Conservation (phyloP, 2,888 invertebrate species). For the Mythimna ferrago region DNA sequence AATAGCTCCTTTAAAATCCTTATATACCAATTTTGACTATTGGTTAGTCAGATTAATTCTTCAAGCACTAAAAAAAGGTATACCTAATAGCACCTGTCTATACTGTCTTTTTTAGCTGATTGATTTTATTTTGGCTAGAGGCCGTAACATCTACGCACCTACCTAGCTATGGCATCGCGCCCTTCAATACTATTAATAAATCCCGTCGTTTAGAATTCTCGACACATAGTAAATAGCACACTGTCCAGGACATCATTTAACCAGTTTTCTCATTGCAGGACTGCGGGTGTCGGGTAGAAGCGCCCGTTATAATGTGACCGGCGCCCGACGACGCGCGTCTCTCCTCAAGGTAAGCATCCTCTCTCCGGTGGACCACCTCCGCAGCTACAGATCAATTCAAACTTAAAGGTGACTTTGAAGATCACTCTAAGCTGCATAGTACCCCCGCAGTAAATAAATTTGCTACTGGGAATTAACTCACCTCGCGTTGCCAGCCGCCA, state of each 20-base stretch:
- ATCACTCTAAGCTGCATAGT: not conserved
- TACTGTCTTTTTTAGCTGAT: not conserved
- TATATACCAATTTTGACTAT: not conserved
- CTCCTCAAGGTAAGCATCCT: constrained; percentile 85
- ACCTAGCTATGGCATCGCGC: not conserved
- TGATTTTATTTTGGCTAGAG: constrained; percentile 5
- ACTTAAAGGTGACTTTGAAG: not conserved
- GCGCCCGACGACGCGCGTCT: constrained; percentile 85
- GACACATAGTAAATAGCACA: not conserved
- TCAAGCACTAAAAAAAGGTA: too few relatives aligned
- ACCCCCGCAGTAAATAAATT: not conserved
- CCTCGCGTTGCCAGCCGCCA: not conserved
- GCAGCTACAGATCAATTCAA: not conserved
- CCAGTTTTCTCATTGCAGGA: constrained; percentile 73
- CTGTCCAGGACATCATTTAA: constrained; percentile 39
- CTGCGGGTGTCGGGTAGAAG: constrained; percentile 75
- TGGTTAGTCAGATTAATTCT: not conserved
- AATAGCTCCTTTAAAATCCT: not conserved
- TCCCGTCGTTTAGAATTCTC: too few relatives aligned
- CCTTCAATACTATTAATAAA: not conserved
- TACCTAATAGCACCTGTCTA: not conserved
- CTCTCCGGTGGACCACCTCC: constrained; percentile 55
- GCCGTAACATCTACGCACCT: not conserved
- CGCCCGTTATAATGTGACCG: constrained; percentile 89
- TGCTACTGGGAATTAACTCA: not conserved